Base-by-base conservation (phyloP, 1,140 invertebrate genomes). In the Drosophila insularis region DNA sequence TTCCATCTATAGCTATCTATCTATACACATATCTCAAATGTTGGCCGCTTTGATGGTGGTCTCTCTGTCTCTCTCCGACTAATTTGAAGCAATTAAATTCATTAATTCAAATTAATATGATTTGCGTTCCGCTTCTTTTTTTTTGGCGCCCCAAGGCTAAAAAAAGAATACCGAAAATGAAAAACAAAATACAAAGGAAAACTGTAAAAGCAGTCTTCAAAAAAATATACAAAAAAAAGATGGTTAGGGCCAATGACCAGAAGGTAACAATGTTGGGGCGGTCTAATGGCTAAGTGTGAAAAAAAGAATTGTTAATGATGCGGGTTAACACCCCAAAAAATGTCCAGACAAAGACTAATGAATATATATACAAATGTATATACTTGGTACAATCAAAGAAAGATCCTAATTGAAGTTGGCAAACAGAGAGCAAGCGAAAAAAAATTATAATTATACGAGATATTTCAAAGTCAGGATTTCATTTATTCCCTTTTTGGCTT, bases 81-180 rank as follows among this genome's bases (percentile, higher is more conserved):
- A 86, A 86, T 86, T 86, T 81, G 78, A 67, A 53, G 82, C 81
- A 86, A 86, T 86, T 86, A 86, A 86, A 86, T 78, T 87, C 81
- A 86, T 86, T 86, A 86, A 86, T 86, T 87, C 71, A 87, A 87
- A 86, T 87, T 87, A 86, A 87, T 86, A 87, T 86, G 75, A 86
- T 86, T 82, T 68, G 65, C 43, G 43, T 50, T 50, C 43, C 43
- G 43, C 43, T 50, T 50, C n/a, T 50, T 50, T 19, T 46, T 46
- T 50, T 50, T 50, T 21, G 43, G 17, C 43, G 43, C 43, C 43
- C 17, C 17, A 21, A 21, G 43, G 43, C n/a, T n/a, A 19, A 50
- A 21, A 35, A 56, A 43, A 43, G 23, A 61, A 61, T 23, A 19
- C 54, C 53, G 62, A 13, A 63, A 78, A 73, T 14, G 53, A 65